Base-by-base conservation (phyloP, 92 coral and sea anemone genomes). In the Hydrozoanthus gracilis region DNA sequence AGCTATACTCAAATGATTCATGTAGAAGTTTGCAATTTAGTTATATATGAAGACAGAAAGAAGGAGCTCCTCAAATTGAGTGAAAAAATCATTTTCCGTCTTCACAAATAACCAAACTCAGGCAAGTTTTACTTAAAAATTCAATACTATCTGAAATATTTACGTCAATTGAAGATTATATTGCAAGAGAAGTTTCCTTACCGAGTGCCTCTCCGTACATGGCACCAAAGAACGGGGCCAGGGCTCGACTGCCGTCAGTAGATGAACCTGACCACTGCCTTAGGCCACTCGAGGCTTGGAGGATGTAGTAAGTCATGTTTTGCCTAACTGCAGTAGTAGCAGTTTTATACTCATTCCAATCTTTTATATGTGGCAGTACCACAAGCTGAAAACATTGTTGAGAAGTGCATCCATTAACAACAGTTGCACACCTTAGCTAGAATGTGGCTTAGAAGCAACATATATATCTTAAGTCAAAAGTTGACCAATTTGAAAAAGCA, bases 121-220 rank as follows among this genome's bases (percentile, higher is more conserved):
- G n/a, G 12, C 45, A 72, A n/a, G 44, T 45, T 13, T 14, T 44
- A 45, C 4, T 44, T 45, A 4, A 4, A 66, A 73, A 73, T 46
- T 17, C 20, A 49, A 45, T 12, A 8, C 14, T 17, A 67, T 45
- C 16, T 11, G 52, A 12, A 17, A 13, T 55, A 17, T 27, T 27
- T 27, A 27, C 39, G 39, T 27, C 39, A 27, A 72, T 6, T 4
- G 15, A 52, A 69, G 71, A n/a, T 45, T 67, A 27, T 27, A 27
- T 27, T 27, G 39, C 39, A 27, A 27, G 39, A 27, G 39, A 27
- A 27, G 39, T 27, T 27, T 27, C 39, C 79, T 16, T 89, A 94
- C 98, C 91, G 92, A 95, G 91, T 61, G 96, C 99, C 67, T 90
- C 94, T 4, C 92, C 96, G 84, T 90, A 95, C 67, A 93, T 80